Evolutionary conservation across 2,888 invertebrate species (phyloP).

Genomic region (Netelia inedita): DNA sequence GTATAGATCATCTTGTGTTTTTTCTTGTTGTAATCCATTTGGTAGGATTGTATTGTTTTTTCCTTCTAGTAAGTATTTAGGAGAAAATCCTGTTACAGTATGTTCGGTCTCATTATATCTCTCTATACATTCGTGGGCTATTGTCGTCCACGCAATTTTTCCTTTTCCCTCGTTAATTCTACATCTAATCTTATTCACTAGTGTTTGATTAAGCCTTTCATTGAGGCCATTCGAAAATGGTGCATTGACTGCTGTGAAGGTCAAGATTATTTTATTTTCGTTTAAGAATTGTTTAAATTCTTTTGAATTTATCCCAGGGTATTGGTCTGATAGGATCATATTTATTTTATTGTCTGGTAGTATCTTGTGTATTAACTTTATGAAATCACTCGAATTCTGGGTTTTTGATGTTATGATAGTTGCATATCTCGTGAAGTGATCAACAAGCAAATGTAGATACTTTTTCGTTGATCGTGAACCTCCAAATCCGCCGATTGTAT

Average conservation of each 20-base stretch:
- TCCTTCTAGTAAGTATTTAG: slow-evolving; percentile 72
- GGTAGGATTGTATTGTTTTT: slow-evolving; percentile 61
- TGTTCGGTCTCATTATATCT: slow-evolving; percentile 74
- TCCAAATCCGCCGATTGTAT: no score
- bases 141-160: slow-evolving; percentile 73
- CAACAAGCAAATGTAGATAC: no score
- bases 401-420: no score
- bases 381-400: no score
- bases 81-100: slow-evolving; percentile 71
- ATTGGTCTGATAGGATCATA: slow-evolving; percentile 73
- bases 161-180: slow-evolving; percentile 70
- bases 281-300: slow-evolving; percentile 72
- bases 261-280: slow-evolving; percentile 67
- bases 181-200: slow-evolving; percentile 76
- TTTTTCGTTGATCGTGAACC: no score
- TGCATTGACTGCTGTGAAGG: slow-evolving; percentile 76
- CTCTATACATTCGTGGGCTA: slow-evolving; percentile 72
- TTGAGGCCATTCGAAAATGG: no score
- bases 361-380: no score
- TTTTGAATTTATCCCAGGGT: slow-evolving; percentile 72
- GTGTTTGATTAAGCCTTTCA: no score
- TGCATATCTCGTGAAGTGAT: no score
- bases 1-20: slow-evolving; percentile 46
- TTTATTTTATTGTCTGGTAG: slow-evolving; percentile 58
- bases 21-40: slow-evolving; percentile 65